Evolutionary conservation across 2,888 invertebrate species (phyloP).

Genomic region (Podotricha telesiphe): DNA sequence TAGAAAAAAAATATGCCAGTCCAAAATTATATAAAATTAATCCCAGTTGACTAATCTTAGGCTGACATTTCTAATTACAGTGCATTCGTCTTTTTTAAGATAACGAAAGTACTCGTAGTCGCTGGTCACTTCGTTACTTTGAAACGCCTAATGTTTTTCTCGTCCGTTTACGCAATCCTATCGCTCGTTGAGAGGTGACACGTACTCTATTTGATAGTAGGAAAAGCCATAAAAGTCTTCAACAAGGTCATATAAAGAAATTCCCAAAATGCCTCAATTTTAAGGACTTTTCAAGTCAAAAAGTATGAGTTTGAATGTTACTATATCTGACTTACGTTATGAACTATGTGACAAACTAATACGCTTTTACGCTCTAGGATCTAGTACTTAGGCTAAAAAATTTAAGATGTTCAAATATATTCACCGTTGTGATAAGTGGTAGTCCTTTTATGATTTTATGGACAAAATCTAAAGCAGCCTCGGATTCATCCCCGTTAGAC

Average conservation of each 20-base stretch:
- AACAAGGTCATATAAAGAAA: not conserved
- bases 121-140: not conserved
- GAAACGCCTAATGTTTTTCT: not conserved
- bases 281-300: not conserved
- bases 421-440: no score
- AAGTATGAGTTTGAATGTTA: not conserved
- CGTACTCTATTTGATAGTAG: conserved; percentile 4
- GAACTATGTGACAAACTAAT: no score
- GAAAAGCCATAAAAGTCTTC: not conserved
- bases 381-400: no score
- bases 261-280: not conserved
- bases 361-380: no score
- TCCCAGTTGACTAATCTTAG: not conserved
- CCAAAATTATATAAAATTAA: not conserved
- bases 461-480: no score
- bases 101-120: not conserved
- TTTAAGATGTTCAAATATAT: no score
- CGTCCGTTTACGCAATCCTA: not conserved
- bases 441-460: no score
- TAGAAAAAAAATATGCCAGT: no score
- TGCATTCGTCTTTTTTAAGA: no score
- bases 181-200: not conserved
- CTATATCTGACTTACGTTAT: no score
- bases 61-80: not conserved
- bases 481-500: no score